Evolutionary conservation across 2,113 vertebrate species (phyloP).

Genomic region (Crotophaga sulcirostris): DNA sequence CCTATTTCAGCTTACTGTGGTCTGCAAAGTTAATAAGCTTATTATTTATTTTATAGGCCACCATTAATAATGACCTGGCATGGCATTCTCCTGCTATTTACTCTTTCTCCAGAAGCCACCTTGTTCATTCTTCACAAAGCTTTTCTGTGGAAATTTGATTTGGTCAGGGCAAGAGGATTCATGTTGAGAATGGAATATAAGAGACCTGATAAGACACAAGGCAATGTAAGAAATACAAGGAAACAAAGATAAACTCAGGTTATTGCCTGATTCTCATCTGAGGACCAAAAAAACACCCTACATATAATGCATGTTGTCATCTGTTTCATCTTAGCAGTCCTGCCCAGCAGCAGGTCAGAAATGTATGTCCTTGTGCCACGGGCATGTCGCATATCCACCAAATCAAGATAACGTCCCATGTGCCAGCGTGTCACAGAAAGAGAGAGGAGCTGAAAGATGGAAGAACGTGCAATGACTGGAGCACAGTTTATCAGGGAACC

Average conservation of each 20-base stretch:
- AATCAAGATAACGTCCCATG: background rate
- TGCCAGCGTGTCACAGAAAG: background rate
- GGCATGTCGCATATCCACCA: background rate
- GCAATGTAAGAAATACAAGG: background rate
- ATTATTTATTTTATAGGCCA: constrained; percentile 15
- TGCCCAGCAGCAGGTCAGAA: background rate
- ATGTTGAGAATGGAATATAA: background rate
- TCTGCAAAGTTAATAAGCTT: constrained; percentile 21
- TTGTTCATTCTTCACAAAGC: background rate
- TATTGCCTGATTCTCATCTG: background rate
- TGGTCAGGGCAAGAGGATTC: background rate
- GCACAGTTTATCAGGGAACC: background rate
- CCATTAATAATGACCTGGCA: background rate
- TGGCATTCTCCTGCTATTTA: background rate
- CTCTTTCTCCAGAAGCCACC: background rate
- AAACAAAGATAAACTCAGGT: background rate
- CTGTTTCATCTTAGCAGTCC: background rate
- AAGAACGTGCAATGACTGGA: background rate
- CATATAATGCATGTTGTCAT: background rate
- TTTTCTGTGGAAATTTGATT: background rate
- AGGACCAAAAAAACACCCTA: background rate
- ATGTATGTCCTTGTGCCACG: fast-evolving
- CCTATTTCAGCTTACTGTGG: background rate
- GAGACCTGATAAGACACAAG: background rate
- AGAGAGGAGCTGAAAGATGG: background rate